Conservation (phyloP, 2,797 vertebrate genomes). For the Scolopax rusticola region DNA sequence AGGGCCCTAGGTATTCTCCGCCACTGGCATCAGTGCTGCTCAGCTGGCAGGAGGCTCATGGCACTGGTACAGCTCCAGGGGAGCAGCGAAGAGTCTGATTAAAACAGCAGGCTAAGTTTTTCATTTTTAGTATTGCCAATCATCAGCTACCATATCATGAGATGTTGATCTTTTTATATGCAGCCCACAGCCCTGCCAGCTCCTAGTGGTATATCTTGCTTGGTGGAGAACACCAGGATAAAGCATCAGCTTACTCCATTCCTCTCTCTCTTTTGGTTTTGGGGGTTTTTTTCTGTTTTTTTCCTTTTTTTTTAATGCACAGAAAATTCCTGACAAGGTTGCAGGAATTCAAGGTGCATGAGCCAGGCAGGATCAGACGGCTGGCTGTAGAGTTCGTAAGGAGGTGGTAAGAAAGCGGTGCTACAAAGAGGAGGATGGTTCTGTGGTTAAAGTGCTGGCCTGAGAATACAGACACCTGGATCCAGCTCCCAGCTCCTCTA, state of each 20-base stretch:
- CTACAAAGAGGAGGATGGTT: background rate
- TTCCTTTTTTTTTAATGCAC: background rate
- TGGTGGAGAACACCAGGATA: background rate
- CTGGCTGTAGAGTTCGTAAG: background rate
- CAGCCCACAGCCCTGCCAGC: background rate
- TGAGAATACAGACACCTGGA: background rate
- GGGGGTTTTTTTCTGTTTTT: background rate
- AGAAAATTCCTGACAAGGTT: background rate
- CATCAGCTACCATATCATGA: background rate
- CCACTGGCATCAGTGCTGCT: background rate
- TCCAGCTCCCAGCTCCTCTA: background rate
- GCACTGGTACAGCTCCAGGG: background rate
- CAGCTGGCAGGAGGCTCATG: background rate
- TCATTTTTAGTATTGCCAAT: background rate
- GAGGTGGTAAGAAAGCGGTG: background rate
- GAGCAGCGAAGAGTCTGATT: background rate
- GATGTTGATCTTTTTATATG: background rate
- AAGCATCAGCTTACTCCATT: background rate
- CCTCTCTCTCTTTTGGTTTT: background rate
- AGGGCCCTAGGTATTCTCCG: background rate
- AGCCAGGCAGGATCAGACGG: background rate
- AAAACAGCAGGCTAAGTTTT: background rate
- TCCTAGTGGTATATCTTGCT: background rate
- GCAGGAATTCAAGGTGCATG: background rate
- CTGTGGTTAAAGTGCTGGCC: background rate